Conservation (phyloP, 1,140 invertebrate genomes). For the Cotesia glomerata region DNA sequence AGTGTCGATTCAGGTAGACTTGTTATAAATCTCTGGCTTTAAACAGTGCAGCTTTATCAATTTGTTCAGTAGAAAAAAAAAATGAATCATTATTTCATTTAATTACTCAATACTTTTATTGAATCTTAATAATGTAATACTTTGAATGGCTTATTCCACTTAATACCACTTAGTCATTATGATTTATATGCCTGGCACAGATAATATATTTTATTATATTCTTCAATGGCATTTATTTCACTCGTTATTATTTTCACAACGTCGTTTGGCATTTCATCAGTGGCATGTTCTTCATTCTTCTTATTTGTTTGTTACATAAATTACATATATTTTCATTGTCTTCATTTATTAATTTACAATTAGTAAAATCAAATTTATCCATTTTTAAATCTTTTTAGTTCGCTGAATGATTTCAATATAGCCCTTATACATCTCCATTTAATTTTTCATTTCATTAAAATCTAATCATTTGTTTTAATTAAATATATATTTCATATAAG, state of each 20-base stretch:
- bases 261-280: neutral
- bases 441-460: no score
- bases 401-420: neutral
- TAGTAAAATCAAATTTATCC: neutral
- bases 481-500: no score
- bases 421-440: no score
- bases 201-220: neutral
- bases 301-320: conserved; percentile 13
- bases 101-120: neutral
- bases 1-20: conserved; percentile 61
- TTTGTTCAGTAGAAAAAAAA: conserved; percentile 52
- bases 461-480: no score
- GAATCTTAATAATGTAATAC: neutral
- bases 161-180: conserved; percentile 21
- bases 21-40: conserved; percentile 44
- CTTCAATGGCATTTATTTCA: neutral
- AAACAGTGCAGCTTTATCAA: conserved; percentile 44
- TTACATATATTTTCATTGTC: conserved; percentile 11
- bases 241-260: neutral
- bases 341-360: conserved; percentile 7
- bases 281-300: conserved; percentile 33
- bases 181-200: conserved; percentile 13
- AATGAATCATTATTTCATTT: conserved; percentile 16
- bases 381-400: neutral
- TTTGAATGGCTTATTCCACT: conserved; percentile 8